Percentiles rank a stretch among this genome's conserved stretches.
Evolutionary conservation across 23 tunicate genomes (phyloP).

Genomic region (Diplosoma virens): DNA sequence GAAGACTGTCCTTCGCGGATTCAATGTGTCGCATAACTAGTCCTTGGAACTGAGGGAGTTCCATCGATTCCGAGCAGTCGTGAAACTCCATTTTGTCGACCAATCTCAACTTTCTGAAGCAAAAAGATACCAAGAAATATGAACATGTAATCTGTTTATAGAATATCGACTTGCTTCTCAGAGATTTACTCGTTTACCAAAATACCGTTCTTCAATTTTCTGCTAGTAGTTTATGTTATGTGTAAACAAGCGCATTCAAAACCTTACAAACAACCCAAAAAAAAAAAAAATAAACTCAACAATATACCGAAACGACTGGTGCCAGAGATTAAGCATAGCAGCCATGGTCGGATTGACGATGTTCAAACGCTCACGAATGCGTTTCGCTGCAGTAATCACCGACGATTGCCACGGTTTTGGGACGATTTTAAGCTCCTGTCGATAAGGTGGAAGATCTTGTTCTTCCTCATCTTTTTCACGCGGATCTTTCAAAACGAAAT

Average conservation of each 20-base stretch:
- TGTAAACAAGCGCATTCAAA: too few species aligned
- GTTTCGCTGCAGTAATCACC: constrained; percentile 25
- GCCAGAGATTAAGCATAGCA: constrained; percentile 91
- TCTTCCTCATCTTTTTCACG: constrained; percentile 83
- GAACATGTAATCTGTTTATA: too few species aligned
- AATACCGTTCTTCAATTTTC: too few species aligned
- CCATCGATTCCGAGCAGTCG: constrained; percentile 76
- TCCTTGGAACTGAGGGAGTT: constrained; percentile 76
- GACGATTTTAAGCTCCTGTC: constrained; percentile 81
- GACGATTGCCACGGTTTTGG: constrained; percentile 86
- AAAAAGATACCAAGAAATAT: too few species aligned
- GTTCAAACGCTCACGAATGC: constrained; percentile 60
- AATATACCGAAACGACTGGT: constrained; percentile 83
- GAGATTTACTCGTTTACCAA: too few species aligned
- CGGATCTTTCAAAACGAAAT: constrained; percentile 92
- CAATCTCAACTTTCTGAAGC: constrained; percentile 56
- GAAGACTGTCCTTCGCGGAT: constrained; percentile 84
- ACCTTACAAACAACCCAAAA: too few species aligned
- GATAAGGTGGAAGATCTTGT: constrained; percentile 59
- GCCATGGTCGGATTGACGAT: constrained; percentile 89
- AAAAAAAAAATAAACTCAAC: too few species aligned
- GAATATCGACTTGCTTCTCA: too few species aligned
- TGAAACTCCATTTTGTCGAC: constrained; percentile 82
- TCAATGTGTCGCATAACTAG: constrained; percentile 87
- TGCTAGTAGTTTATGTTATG: too few species aligned